phyloP scores from a whole-genome alignment of 2,797 vertebrate genomes.

The Hippoglossus hippoglossus region DNA sequence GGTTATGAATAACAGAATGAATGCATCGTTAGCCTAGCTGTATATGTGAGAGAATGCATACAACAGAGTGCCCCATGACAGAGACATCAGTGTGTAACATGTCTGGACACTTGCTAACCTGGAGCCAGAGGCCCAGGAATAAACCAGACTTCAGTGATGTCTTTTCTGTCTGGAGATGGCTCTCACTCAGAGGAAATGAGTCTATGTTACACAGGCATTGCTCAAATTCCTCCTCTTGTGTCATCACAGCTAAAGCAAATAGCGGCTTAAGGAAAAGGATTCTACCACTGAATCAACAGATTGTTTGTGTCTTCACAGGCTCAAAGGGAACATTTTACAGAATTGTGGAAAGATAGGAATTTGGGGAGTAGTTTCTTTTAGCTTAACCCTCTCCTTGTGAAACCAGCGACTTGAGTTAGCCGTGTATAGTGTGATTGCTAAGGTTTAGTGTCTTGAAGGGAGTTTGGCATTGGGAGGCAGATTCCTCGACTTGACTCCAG shows the following conservation, averaged over 20 bases:
- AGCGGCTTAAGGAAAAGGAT: conserved; percentile 71
- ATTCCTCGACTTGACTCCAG: conserved; percentile 2
- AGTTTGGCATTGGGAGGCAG: neutral
- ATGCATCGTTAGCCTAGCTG: neutral
- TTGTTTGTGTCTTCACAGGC: conserved; percentile 70
- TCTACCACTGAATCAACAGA: conserved; percentile 73
- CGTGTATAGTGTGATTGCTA: neutral
- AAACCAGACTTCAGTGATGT: conserved; percentile 61
- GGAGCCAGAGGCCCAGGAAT: conserved; percentile 51
- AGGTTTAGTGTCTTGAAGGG: neutral
- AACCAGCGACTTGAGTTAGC: conserved; percentile 14
- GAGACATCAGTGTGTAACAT: conserved; percentile 2
- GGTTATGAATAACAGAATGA: conserved; percentile 6
- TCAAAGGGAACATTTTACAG: conserved; percentile 66
- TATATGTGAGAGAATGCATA: neutral
- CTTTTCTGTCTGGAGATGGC: conserved; percentile 67
- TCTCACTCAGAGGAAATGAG: conserved; percentile 73
- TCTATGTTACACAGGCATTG: conserved; percentile 68
- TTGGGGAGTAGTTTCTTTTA: conserved; percentile 32
- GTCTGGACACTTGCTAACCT: conserved; percentile 57
- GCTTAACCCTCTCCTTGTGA: conserved; percentile 10
- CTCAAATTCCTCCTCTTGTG: conserved; percentile 79
- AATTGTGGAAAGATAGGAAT: conserved; percentile 68
- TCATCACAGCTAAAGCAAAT: conserved; percentile 78
- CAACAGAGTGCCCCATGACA: neutral